Evolutionary conservation across 2,797 vertebrate species (phyloP).

Genomic region (Silurus aristotelis): DNA sequence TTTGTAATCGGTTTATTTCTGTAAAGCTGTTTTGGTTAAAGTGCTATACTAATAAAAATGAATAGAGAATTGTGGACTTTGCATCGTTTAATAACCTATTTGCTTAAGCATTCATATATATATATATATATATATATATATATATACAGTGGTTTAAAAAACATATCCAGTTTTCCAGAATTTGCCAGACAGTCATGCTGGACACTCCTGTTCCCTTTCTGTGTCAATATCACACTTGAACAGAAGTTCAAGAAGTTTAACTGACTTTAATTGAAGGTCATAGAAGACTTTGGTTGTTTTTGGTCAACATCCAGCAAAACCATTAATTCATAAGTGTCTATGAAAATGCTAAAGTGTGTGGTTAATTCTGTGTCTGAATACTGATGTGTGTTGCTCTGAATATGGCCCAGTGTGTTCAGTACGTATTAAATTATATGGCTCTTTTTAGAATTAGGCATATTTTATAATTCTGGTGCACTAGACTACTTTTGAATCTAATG

Average conservation of each 20-base stretch:
- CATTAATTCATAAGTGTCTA: constrained; percentile 4
- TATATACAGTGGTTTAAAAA: not conserved
- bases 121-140: not conserved
- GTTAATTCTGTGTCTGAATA: constrained; percentile 13
- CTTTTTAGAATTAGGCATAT: constrained; percentile 16
- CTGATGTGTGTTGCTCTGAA: constrained; percentile 2
- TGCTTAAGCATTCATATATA: not conserved
- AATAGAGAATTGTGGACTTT: not conserved
- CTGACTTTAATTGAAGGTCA: not conserved
- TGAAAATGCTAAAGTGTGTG: constrained; percentile 13
- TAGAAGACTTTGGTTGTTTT: not conserved
- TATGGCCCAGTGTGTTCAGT: not conserved
- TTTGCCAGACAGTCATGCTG: not conserved
- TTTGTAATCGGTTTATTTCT: too few relatives aligned
- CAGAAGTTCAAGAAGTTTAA: not conserved
- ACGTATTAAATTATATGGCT: not conserved
- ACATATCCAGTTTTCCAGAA: not conserved
- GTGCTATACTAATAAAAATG: too few relatives aligned
- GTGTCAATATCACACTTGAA: not conserved
- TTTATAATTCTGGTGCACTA: constrained; percentile 43
- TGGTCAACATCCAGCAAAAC: constrained; percentile 19
- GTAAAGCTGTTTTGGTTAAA: too few relatives aligned
- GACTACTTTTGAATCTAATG: constrained; percentile 34
- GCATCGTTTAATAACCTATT: not conserved
- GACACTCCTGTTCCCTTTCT: not conserved